Conservation (phyloP, 92 coral and sea anemone species). For the Scolanthus callimorphus region DNA sequence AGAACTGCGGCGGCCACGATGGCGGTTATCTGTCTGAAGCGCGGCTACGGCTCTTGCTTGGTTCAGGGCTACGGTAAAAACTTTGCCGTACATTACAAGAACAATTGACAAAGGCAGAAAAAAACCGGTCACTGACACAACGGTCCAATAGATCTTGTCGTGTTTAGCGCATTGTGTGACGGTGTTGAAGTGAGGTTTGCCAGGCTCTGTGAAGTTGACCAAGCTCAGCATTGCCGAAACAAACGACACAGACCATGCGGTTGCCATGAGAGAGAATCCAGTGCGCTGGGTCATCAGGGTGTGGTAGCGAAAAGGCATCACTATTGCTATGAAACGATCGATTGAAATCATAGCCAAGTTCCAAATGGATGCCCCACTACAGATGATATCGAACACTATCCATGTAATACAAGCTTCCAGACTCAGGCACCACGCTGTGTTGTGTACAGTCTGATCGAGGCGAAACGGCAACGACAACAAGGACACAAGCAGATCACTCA, state of each 20-base stretch:
- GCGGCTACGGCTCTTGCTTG: slow-evolving; percentile 95
- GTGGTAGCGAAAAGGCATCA: slow-evolving; percentile 85
- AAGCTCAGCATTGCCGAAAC: slow-evolving; percentile 41
- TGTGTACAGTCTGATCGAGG: slow-evolving; percentile 70
- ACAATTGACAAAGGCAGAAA: slow-evolving; percentile 69
- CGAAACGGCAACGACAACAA: slow-evolving; percentile 65
- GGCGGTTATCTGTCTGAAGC: slow-evolving; percentile 38
- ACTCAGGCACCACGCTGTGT: slow-evolving; percentile 65
- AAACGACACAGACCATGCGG: slow-evolving; percentile 64
- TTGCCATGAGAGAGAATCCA: slow-evolving; percentile 43
- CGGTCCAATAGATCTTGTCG: slow-evolving; percentile 69
- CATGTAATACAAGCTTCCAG: slow-evolving; percentile 45
- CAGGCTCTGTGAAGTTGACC: slow-evolving; percentile 69
- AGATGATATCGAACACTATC: slow-evolving; percentile 65
- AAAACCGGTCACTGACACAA: slow-evolving; percentile 50
- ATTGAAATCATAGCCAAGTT: slow-evolving; percentile 83
- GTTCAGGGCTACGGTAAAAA: slow-evolving; percentile 78
- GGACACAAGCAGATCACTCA: slow-evolving; percentile 74
- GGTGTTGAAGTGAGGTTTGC: slow-evolving; percentile 13
- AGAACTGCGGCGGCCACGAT: slow-evolving; percentile 57
- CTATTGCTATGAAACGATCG: slow-evolving; percentile 85
- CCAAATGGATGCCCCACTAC: slow-evolving; percentile 88
- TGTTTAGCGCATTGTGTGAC: slow-evolving; percentile 21
- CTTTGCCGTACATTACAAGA: slow-evolving; percentile 69
- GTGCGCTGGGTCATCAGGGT: slow-evolving; percentile 59